Evolutionary conservation across 2,797 vertebrate species (phyloP).

Genomic region (Thripadectes ignobilis): DNA sequence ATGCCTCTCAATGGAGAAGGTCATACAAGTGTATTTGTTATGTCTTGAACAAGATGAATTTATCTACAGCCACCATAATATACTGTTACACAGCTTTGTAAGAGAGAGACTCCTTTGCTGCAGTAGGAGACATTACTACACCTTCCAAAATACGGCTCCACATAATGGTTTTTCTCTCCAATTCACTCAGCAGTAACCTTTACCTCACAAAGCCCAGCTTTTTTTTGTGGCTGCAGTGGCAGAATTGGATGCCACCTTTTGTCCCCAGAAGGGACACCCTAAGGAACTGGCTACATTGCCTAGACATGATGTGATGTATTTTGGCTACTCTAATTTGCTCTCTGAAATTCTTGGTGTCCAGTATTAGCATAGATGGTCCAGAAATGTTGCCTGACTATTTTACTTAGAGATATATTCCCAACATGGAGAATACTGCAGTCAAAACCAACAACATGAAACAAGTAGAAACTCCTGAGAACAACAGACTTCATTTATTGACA

Average conservation of each 20-base stretch:
- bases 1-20: background rate
- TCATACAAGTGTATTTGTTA: background rate
- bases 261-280: background rate
- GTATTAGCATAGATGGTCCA: background rate
- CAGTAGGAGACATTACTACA: too few species aligned
- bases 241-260: background rate
- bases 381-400: conserved; percentile 39
- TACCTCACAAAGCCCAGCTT: background rate
- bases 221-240: background rate
- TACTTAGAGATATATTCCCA: conserved; percentile 15
- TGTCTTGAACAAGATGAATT: background rate
- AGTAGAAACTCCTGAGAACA: background rate
- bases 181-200: background rate
- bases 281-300: rapidly evolving
- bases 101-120: background rate
- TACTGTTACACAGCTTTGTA: background rate
- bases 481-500: background rate
- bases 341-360: background rate
- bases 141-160: background rate
- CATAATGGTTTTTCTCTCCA: background rate
- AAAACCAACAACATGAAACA: conserved; percentile 16
- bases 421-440: background rate
- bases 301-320: background rate
- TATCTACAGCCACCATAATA: background rate
- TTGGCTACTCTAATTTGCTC: background rate